A percentile compares a stretch with the other conserved stretches of the same genome.
Conservation (phyloP, 2,888 invertebrate species). For the Eutolmus rufibarbis region DNA sequence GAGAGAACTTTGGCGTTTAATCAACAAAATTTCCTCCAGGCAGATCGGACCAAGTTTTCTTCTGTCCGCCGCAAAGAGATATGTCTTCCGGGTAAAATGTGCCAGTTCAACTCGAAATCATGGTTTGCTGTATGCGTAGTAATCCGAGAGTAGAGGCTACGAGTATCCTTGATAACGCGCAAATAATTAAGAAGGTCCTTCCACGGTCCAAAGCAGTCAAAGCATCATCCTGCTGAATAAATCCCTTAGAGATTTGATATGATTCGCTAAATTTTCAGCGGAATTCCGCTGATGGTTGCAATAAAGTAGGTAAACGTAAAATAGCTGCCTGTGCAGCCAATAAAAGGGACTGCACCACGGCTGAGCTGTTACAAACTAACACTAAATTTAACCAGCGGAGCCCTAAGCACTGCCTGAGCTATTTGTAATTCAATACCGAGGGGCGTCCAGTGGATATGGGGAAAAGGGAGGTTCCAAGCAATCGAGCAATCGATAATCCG, state of each 20-base stretch:
- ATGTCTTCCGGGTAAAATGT: not conserved
- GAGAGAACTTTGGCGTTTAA: not conserved
- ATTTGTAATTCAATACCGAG: slow-evolving; percentile 31
- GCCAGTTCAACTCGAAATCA: not conserved
- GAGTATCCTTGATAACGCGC: not conserved
- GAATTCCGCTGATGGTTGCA: not conserved
- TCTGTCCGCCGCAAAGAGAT: not conserved
- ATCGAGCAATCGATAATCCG: not conserved
- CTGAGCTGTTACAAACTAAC: slow-evolving; percentile 2
- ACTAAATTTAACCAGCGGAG: not conserved
- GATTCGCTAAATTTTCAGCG: not conserved
- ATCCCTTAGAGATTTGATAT: not conserved
- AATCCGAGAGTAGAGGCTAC: not conserved
- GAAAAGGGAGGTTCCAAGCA: not conserved
- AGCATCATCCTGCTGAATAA: not conserved
- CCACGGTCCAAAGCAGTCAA: not conserved
- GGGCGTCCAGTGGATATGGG: not conserved
- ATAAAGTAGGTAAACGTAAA: not conserved
- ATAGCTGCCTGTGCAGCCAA: not conserved
- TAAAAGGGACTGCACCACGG: not conserved
- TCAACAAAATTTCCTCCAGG: not conserved
- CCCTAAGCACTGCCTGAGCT: not conserved
- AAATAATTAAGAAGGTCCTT: not conserved
- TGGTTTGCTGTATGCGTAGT: not conserved
- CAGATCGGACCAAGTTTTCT: not conserved